Evolutionary conservation across 2,888 invertebrate genomes (phyloP).

Genomic region (Athalia circularis): DNA sequence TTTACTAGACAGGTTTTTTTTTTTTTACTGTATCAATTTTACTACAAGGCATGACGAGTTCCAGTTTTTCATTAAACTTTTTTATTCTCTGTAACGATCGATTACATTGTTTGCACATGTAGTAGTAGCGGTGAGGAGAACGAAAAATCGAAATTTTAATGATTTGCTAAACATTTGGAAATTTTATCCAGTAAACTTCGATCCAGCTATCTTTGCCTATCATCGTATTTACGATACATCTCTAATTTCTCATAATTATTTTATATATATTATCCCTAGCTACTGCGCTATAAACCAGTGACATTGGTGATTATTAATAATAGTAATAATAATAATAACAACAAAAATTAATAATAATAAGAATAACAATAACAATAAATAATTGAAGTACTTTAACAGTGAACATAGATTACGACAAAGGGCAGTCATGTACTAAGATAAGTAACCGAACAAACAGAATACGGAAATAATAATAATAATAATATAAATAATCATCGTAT

Average conservation of each 20-base stretch:
- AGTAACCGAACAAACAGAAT: constrained; percentile 6
- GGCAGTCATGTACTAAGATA: constrained; percentile 39
- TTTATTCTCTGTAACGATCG: not conserved
- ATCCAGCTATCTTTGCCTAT: too few relatives aligned
- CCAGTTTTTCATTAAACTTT: not conserved
- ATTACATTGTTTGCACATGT: not conserved
- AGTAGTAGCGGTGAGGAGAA: too few relatives aligned
- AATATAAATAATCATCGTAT: not conserved
- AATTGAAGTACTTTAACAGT: constrained; percentile 4
- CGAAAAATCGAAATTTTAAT: too few relatives aligned
- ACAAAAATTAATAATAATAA: not conserved
- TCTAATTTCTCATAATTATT: too few relatives aligned
- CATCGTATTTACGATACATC: too few relatives aligned
- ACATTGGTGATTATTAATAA: constrained; percentile 26
- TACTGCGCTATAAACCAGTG: constrained; percentile 33
- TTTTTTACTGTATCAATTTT: not conserved
- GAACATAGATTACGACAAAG: constrained; percentile 37
- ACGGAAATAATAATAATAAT: not conserved
- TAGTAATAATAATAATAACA: not conserved
- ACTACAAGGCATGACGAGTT: not conserved
- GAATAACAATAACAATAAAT: not conserved
- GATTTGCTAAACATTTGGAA: too few relatives aligned
- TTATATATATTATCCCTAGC: not conserved
- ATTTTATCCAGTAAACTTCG: too few relatives aligned
- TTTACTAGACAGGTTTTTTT: too few relatives aligned